Evolutionary conservation across 2,888 invertebrate species (phyloP), one percentile per base, ranked within the genome.

Genomic region (Mesodorylaimus sp.): DNA sequence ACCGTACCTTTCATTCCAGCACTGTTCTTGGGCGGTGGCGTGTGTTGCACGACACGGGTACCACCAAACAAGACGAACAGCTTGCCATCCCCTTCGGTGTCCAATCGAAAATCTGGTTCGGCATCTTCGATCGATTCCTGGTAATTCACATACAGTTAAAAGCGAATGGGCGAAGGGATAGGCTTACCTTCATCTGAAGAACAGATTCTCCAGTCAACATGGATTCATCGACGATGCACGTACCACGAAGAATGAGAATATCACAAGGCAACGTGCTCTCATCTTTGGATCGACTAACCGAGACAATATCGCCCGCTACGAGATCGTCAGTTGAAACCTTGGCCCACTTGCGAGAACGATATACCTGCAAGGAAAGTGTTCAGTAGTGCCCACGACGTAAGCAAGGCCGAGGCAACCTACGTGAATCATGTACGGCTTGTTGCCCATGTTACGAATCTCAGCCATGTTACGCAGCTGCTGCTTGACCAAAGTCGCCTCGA

Each of bases 131-230:
- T 73, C 0, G 89, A 79, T 71, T 97, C 97, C 72, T 95, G 57
- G 23, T 53, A 55, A 43, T 32, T 29, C 37, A 23, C 48, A 24
- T 43, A 38, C 19, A 21, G 21, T 48, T 48, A 44, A 39, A 37
- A 16, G 25, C 29, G 13, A 45, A 42, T n/a, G 5, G 27, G 45
- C 19, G 10, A 24, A 28, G 24, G 19, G 32, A 7, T 45, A 25
- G 5, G 23, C 23, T 39, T 56, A 71, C 73, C 64, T 75, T 99
- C 91, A 97, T 95, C 72, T 95, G 95, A 1, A 97, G 97, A 3
- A 99, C 91, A 54, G 91, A 93, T 71, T 97, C 97, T 48, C 80
- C 95, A 16, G 97, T 99, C 54, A 99, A 74, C 91, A 97, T 91
- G 59, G 93, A 91, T 69, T 99, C 97, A 66, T 99, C 97, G 1